These are phyloP conservation scores for Hesperophylax magnus DNA, from an alignment of 1,140 invertebrate genomes.

Conservation along the genomic window DNA sequence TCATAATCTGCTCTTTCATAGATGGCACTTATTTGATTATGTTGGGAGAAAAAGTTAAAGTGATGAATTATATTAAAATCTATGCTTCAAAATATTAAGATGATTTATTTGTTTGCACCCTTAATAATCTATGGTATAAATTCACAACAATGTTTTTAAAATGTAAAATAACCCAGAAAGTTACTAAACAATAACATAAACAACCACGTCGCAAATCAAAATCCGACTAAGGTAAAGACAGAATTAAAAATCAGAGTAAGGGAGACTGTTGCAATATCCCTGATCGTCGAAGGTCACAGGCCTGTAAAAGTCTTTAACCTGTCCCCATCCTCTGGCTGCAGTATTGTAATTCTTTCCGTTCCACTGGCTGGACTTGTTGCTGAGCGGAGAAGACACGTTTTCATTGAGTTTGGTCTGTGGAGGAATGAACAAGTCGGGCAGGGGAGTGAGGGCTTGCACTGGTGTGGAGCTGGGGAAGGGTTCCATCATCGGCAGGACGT, in stretches of 20 bases:
- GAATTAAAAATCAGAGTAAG: constrained; percentile 76
- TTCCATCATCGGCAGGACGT: constrained; percentile 67
- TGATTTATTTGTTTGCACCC: no score
- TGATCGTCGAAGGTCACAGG: constrained; percentile 77
- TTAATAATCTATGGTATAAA: no score
- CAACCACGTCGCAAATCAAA: not conserved
- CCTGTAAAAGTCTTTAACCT: constrained; percentile 75
- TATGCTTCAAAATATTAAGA: no score
- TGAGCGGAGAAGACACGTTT: constrained; percentile 64
- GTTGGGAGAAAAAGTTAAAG: no score
- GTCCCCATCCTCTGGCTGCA: constrained; percentile 84
- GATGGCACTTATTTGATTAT: no score
- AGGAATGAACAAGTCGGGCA: constrained; percentile 66
- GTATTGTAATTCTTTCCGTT: constrained; percentile 81
- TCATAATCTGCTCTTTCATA: no score
- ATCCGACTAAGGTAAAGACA: not conserved
- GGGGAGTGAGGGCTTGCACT: constrained; percentile 60
- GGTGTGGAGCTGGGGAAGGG: constrained; percentile 65
- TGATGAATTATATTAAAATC: no score
- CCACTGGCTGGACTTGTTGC: constrained; percentile 62
- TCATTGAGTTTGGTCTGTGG: constrained; percentile 65
- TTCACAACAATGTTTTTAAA: no score
- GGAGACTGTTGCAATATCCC: constrained; percentile 61
- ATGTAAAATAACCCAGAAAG: no score
- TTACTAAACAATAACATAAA: no score